phyloP scores from a whole-genome alignment of 2,113 vertebrate genomes.

The Centropus bengalensis region DNA sequence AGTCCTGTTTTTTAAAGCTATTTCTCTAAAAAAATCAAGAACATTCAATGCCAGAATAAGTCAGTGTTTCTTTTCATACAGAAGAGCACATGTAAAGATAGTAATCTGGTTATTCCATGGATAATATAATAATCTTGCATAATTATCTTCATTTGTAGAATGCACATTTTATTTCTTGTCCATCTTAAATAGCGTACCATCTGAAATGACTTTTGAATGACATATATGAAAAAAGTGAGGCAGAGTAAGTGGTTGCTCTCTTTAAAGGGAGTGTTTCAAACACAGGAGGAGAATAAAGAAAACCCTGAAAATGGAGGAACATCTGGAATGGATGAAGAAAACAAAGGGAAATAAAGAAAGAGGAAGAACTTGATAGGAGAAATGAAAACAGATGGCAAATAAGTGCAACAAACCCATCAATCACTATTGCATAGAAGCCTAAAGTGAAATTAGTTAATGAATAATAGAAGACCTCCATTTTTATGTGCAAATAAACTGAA shows the following conservation, averaged over 20 bases:
- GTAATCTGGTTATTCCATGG: background rate
- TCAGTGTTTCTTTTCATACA: background rate
- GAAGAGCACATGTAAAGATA: background rate
- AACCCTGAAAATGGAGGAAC: background rate
- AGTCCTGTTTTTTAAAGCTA: background rate
- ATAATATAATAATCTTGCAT: background rate
- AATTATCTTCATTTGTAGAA: background rate
- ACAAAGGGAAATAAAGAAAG: background rate
- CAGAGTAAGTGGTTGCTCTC: background rate
- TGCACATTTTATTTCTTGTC: background rate
- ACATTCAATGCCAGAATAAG: background rate
- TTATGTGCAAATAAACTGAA: background rate
- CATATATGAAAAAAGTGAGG: background rate
- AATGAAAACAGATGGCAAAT: background rate
- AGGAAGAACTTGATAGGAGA: background rate
- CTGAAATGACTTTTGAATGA: background rate
- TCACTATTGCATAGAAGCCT: background rate
- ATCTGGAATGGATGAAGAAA: background rate
- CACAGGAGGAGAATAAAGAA: background rate
- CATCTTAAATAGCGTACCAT: fast-evolving
- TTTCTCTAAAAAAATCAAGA: background rate
- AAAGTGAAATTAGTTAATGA: background rate
- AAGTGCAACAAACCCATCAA: background rate
- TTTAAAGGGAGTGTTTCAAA: background rate
- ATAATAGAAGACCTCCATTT: background rate